Base-by-base conservation (phyloP, 2,888 invertebrate species). In the Ormyrus rosae region DNA sequence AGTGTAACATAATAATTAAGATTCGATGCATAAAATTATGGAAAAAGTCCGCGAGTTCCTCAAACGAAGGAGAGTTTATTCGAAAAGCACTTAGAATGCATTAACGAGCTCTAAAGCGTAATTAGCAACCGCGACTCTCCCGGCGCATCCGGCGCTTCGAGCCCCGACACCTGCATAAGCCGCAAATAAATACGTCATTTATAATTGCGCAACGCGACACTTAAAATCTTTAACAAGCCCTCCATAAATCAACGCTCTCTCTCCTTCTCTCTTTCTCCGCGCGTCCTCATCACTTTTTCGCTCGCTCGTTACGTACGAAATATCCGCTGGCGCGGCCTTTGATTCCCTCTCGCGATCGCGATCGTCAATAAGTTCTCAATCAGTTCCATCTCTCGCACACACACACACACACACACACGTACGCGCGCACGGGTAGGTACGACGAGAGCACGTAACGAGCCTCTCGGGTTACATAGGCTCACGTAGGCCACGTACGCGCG, bases 391-490 rank as follows among this genome's bases (percentile, higher is more conserved):
- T 34, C 34, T 34, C 34, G 34, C 34, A 2, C 2, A 2, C 34
- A 2, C 34, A 2, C 34, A 2, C 34, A 46, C 34, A 64, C n/a
- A 11, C 55, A 45, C 46, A 51, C 45, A 13, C 55, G 10, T 51
- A 10, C 34, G 11, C 45, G 7, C 46, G 34, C 10, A 73, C 34
- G 2, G 19, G 45, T 34, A 34, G 2, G 34, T 34, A 34, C 56
- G 34, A 34, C 56, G 34, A 2, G 34, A 34, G 11, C 48, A 61
- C 53, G 19, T 56, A 60, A 76, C 61, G 68, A 61, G 55, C 77
- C 58, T 71, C 77, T 78, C 77, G 70, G 51, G 65, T 78, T 78
- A 78, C 76, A 63, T 65, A 34, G 56, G 64, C 72, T 72, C 73
- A 65, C 65, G 73, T 73, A 73, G n/a, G 11, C n/a, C 11, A n/a